Percentiles rank a stretch among this genome's conserved stretches.
phyloP scores from a whole-genome alignment of 1,140 invertebrate genomes.

The Drosophila pseudoobscura region DNA sequence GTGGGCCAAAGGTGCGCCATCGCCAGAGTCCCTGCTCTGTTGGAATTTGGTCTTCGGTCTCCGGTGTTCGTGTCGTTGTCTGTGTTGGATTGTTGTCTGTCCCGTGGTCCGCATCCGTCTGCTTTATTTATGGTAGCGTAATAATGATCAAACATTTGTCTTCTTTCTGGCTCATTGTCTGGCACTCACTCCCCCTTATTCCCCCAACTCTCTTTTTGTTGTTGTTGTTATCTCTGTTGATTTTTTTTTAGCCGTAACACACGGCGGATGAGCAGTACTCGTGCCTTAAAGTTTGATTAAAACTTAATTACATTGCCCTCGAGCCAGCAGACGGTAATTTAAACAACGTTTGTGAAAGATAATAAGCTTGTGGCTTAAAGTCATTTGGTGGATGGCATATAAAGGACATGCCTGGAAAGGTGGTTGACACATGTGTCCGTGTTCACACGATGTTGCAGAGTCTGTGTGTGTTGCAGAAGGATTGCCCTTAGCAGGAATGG shows the following conservation, averaged over 20 bases:
- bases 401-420: constrained; percentile 9
- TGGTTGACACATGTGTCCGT: constrained; percentile 30
- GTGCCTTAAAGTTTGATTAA: constrained; percentile 68
- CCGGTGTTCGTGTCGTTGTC: constrained; percentile 9
- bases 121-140: constrained; percentile 73
- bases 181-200: constrained; percentile 4
- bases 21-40: constrained; percentile 14
- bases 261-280: constrained; percentile 54
- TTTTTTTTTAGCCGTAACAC: constrained; percentile 39
- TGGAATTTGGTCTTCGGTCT: constrained; percentile 31
- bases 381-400: constrained; percentile 22
- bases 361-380: constrained; percentile 57
- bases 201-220: constrained; percentile 14
- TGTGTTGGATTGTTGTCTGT: constrained; percentile 32
- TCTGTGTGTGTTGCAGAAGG: neutral
- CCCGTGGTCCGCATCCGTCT: constrained; percentile 45
- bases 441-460: constrained; percentile 11
- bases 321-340: constrained; percentile 17
- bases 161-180: constrained; percentile 29
- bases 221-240: constrained; percentile 23
- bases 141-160: constrained; percentile 81
- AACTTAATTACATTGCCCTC: constrained; percentile 66
- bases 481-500: too few relatives aligned
- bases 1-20: constrained; percentile 54
- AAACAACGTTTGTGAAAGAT: constrained; percentile 51